Evolutionary conservation across 2,113 vertebrate species (phyloP), one percentile per base, ranked within the genome.

Genomic region (Pseudorectes ferrugineus): DNA sequence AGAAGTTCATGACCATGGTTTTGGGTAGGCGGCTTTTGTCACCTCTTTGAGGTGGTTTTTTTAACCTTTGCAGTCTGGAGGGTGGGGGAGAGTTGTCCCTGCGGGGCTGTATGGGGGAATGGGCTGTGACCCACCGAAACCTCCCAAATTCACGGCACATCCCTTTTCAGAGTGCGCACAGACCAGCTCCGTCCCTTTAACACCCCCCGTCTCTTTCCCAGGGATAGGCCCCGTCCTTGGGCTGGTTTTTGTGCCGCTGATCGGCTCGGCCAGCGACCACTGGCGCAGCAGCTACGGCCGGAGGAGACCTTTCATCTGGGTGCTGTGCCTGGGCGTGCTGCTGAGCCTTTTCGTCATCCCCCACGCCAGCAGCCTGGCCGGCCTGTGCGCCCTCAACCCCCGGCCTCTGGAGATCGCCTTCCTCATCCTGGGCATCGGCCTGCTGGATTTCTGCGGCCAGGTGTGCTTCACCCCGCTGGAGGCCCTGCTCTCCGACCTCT

Each of bases 1-100:
- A 99, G 95, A 98, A 98, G 92, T 99, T 98, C 96, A 99, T 99
- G 98, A 99, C 98, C 81, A 99, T 99, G 98, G 98, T 99, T 59
- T 95, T 99, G 84, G 99, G 99, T 99, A 97, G 65, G 97, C 11
- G 10, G 46, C 49, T 87, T 43, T 20, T 46, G 11, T 6, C 49
- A 33, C 6, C 0, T 66, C n/a, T 29, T 36, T 0, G 8, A 57
- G 77, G 55, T 14, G 52, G 28, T 11, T 35, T 23, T 52, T 59
- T n/a, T 9, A 21, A 58, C 20, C 4, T 18, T 54, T 35, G 0
- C 5, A 7, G 54, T 3, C 14, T 13, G 57, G 54, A 67, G 28
- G 76, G 46, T 14, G 5, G 36, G 48, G 28, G 48, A 51, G 58
- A 22, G 18, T 70, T 51, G 14, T 21, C 24, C 20, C 18, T 61